These are phyloP conservation scores for Melanostigma gelatinosum DNA, from an alignment of 2,113 vertebrate species.

Conservation along the genomic window DNA sequence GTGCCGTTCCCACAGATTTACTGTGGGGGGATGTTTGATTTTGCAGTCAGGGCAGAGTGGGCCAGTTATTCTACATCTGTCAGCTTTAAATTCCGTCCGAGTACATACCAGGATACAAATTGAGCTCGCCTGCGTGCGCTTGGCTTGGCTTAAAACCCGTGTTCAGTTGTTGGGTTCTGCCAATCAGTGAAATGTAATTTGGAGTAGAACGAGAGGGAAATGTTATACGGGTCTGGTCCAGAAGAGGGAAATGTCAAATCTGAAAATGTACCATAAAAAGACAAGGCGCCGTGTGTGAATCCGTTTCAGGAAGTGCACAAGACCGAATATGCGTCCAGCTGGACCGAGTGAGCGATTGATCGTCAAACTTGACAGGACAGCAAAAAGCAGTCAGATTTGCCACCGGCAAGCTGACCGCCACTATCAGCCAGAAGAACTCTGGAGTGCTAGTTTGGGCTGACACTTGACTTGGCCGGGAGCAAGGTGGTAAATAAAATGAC, in stretches of 20 bases:
- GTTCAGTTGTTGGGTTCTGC: conserved; percentile 29
- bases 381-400: conserved; percentile 18
- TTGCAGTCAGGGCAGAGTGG: conserved; percentile 23
- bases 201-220: neutral
- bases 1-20: neutral
- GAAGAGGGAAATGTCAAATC: neutral
- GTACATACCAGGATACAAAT: conserved; percentile 38
- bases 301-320: neutral
- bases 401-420: conserved; percentile 15
- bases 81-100: conserved; percentile 40
- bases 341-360: conserved; percentile 12
- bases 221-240: neutral
- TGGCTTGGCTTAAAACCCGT: conserved; percentile 8
- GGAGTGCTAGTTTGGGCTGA: conserved; percentile 22
- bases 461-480: conserved; percentile 39
- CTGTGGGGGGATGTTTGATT: conserved; percentile 14
- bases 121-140: neutral
- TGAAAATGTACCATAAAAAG: neutral
- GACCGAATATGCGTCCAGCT: neutral
- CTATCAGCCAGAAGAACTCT: conserved; percentile 40
- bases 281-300: neutral
- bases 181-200: conserved; percentile 28
- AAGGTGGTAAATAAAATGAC: conserved; percentile 2
- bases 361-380: conserved; percentile 31
- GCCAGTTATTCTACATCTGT: conserved; percentile 41